phyloP scores from a whole-genome alignment of 2,888 invertebrate genomes.

The Scaeva pyrastri region DNA sequence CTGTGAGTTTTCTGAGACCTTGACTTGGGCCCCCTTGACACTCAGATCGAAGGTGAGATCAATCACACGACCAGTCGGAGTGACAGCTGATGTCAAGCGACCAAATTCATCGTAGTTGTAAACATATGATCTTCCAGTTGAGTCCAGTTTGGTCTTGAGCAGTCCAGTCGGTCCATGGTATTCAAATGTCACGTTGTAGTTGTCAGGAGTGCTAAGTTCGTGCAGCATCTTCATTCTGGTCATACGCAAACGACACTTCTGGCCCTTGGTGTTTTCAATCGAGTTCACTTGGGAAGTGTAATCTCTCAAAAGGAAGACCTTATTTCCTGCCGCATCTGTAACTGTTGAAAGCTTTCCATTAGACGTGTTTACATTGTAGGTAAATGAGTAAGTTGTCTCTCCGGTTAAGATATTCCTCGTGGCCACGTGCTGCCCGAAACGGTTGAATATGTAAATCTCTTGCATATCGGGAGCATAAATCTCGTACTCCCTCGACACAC shows the following conservation, averaged over 20 bases:
- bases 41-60: constrained; percentile 95
- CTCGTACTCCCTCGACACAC: constrained; percentile 93
- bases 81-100: constrained; percentile 94
- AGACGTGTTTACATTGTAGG: constrained; percentile 98
- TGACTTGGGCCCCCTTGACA: constrained; percentile 94
- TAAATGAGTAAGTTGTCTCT: constrained; percentile 95
- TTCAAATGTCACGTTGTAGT: constrained; percentile 96
- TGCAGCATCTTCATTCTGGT: constrained; percentile 96
- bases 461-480: constrained; percentile 98
- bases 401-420: constrained; percentile 98
- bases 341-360: constrained; percentile 97
- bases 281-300: constrained; percentile 96
- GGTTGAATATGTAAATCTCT: constrained; percentile 96
- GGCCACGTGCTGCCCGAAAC: constrained; percentile 97
- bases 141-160: constrained; percentile 94
- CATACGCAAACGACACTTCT: constrained; percentile 95
- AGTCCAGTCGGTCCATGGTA: constrained; percentile 96
- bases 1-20: constrained; percentile 92
- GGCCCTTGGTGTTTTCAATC: constrained; percentile 96
- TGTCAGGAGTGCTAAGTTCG: constrained; percentile 95
- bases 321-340: constrained; percentile 96
- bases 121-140: constrained; percentile 94
- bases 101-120: constrained; percentile 98
- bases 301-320: constrained; percentile 92
- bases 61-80: constrained; percentile 97